These are phyloP conservation scores for Harlomillsia oculata DNA, from an alignment of 1,140 invertebrate genomes.

Conservation along the genomic window DNA sequence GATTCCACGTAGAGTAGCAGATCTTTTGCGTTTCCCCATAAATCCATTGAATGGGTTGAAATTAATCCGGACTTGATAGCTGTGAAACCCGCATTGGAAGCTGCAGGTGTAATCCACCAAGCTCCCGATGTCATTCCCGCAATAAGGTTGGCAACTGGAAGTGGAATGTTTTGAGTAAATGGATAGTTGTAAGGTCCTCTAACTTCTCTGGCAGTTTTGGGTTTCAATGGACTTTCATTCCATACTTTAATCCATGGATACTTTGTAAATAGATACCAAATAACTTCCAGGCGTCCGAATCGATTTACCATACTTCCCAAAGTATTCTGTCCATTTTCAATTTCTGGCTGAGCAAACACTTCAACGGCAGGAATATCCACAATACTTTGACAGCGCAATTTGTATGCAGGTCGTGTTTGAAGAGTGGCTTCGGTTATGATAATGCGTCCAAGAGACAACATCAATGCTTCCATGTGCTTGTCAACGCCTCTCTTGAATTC, in stretches of 20 bases:
- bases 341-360: constrained; percentile 4
- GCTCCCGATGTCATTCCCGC: background rate
- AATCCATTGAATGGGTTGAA: constrained; percentile 2
- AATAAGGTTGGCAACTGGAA: background rate
- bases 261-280: constrained; percentile 16
- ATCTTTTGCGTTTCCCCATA: constrained; percentile 25
- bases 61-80: background rate
- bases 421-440: constrained; percentile 18
- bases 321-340: background rate
- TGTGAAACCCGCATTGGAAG: background rate
- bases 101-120: background rate
- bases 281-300: constrained; percentile 8
- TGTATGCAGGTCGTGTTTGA: background rate
- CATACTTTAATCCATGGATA: constrained; percentile 22
- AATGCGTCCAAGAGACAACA: constrained; percentile 14
- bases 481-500: constrained; percentile 14
- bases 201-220: background rate
- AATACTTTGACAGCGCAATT: constrained; percentile 18
- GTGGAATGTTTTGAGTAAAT: constrained; percentile 17
- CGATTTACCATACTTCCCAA: background rate
- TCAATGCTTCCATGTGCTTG: background rate
- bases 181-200: constrained; percentile 14
- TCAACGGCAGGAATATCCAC: constrained; percentile 11
- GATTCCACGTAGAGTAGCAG: constrained; percentile 12
- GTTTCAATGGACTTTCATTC: background rate